Evolutionary conservation across 2,888 invertebrate genomes (phyloP).

Genomic region (Apocheima hispidaria): DNA sequence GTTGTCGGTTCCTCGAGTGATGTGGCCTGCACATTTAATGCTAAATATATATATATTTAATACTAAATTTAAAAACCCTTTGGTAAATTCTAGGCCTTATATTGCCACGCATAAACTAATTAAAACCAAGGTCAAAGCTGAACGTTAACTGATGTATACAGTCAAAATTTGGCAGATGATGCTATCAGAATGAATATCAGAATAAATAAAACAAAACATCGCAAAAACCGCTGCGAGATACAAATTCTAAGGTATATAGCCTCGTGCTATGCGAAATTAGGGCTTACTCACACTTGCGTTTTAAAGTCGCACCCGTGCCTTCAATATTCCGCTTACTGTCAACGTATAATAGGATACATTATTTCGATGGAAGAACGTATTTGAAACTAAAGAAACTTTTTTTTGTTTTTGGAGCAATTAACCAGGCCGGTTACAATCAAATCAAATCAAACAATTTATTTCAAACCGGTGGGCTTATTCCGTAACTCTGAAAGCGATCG

Average conservation of each 20-base stretch:
- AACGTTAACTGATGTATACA: not conserved
- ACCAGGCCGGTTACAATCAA: too few species aligned
- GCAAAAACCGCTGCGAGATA: constrained; percentile 16
- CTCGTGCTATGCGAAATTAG: not conserved
- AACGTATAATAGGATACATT: too few species aligned
- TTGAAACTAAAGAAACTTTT: too few species aligned
- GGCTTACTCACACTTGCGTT: constrained; percentile 11
- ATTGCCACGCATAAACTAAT: constrained; percentile 10
- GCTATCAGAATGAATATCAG: constrained; percentile 32
- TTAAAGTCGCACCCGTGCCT: not conserved
- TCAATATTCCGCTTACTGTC: not conserved
- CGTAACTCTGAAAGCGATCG: too few species aligned
- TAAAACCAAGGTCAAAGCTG: constrained; percentile 2
- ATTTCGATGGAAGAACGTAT: too few species aligned
- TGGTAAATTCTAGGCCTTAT: constrained; percentile 1
- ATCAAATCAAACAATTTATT: too few species aligned
- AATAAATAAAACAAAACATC: constrained; percentile 19
- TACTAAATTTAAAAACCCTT: too few species aligned
- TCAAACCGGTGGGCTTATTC: too few species aligned
- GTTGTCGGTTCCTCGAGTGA: too few species aligned
- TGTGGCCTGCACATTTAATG: too few species aligned
- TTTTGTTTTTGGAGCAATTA: too few species aligned
- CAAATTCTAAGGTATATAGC: not conserved
- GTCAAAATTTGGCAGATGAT: constrained; percentile 11
- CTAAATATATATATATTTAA: too few species aligned